A percentile compares a stretch with the other conserved stretches of the same genome.
Evolutionary conservation across 2,888 invertebrate genomes (phyloP).

Genomic region (Pheosia tremula): DNA sequence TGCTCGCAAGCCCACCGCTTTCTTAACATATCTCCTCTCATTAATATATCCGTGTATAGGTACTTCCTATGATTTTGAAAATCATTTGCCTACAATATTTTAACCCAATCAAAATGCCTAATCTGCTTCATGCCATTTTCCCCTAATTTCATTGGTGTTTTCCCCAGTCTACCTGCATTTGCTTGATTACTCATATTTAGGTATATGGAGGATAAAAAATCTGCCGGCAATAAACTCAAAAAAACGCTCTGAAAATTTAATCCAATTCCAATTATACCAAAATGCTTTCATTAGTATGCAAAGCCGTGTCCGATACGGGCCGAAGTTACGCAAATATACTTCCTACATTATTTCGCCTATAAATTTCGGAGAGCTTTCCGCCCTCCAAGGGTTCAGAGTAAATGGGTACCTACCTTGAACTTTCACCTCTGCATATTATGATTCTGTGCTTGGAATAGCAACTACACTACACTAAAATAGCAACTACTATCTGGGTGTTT

Average conservation of each 20-base stretch:
- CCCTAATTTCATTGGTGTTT: background rate
- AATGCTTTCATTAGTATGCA: conserved; percentile 23
- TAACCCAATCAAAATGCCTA: background rate
- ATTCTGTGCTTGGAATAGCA: too few relatives aligned
- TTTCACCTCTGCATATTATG: too few relatives aligned
- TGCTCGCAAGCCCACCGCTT: too few relatives aligned
- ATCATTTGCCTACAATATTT: too few relatives aligned
- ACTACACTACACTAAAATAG: too few relatives aligned
- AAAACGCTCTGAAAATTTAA: background rate
- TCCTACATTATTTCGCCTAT: conserved; percentile 8
- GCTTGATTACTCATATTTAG: background rate
- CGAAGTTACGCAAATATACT: conserved; percentile 20
- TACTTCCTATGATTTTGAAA: too few relatives aligned
- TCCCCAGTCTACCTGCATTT: background rate
- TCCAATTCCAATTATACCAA: conserved; percentile 15
- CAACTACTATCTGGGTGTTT: too few relatives aligned
- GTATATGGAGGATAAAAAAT: background rate
- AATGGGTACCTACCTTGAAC: too few relatives aligned
- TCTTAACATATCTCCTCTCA: too few relatives aligned
- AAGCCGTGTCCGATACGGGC: conserved; percentile 8
- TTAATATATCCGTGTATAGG: too few relatives aligned
- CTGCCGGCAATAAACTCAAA: background rate
- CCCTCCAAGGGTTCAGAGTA: too few relatives aligned
- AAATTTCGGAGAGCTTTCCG: conserved; percentile 17
- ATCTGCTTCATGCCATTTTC: background rate